These are phyloP conservation scores for Bombus terrestris DNA, from an alignment of 1,140 invertebrate genomes.

Conservation along the genomic window DNA sequence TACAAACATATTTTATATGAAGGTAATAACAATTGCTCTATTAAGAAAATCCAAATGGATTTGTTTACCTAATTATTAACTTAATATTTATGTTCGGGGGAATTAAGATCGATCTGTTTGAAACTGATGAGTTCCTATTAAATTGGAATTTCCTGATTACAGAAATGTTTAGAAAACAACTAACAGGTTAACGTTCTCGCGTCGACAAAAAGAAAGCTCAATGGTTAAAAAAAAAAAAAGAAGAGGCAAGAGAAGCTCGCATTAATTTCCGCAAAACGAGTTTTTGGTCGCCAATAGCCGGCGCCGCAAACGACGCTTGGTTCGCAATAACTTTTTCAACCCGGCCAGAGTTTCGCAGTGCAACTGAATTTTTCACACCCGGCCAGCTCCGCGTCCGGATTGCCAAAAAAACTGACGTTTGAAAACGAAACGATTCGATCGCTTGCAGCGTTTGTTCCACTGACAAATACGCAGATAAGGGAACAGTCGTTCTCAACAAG, in stretches of 20 bases:
- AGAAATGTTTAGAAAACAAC: background rate
- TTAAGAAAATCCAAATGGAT: too few relatives aligned
- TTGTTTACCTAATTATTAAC: too few relatives aligned
- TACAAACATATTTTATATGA: too few relatives aligned
- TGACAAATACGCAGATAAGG: background rate
- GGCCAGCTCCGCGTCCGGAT: background rate
- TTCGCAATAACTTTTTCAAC: background rate
- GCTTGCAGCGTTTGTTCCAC: background rate
- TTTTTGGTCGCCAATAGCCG: background rate
- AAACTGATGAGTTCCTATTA: too few relatives aligned
- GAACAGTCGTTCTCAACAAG: background rate
- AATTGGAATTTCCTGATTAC: background rate
- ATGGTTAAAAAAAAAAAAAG: too few relatives aligned
- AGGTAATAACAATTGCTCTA: too few relatives aligned
- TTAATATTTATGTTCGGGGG: too few relatives aligned
- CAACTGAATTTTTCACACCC: background rate
- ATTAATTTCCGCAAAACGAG: conserved; percentile 6
- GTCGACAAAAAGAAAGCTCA: background rate
- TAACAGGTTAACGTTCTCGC: background rate
- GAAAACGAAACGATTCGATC: conserved; percentile 7
- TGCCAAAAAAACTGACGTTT: background rate
- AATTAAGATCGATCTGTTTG: too few relatives aligned
- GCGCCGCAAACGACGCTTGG: background rate
- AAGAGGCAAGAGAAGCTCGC: background rate
- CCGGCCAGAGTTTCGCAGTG: background rate